These are phyloP conservation scores for Dendrocincla tyrannina DNA, from an alignment of 2,797 vertebrate genomes.

Conservation along the genomic window DNA sequence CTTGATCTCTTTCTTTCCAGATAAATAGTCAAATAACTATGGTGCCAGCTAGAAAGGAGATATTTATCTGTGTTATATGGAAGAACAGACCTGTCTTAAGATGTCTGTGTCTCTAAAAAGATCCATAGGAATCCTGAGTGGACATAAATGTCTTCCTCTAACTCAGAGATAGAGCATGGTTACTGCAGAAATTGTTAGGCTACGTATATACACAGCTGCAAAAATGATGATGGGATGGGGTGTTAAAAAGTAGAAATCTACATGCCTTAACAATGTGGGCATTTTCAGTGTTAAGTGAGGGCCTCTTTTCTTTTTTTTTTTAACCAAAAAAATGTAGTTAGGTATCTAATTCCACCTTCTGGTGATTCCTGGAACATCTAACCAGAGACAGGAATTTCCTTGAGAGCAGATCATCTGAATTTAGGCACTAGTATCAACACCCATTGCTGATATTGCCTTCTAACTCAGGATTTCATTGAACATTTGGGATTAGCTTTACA, in stretches of 20 bases:
- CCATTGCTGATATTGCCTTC: neutral
- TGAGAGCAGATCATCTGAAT: neutral
- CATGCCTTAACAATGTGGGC: neutral
- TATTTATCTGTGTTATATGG: conserved; percentile 25
- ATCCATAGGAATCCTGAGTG: neutral
- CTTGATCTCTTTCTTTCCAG: conserved; percentile 29
- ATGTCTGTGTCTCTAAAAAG: neutral
- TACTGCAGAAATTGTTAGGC: neutral
- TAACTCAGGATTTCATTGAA: neutral
- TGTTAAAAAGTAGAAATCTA: neutral
- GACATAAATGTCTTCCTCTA: neutral
- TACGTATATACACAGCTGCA: neutral
- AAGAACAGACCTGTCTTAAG: neutral
- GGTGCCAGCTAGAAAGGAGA: conserved; percentile 5
- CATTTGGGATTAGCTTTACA: neutral
- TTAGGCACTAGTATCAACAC: neutral
- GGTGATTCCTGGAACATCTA: conserved; percentile 31
- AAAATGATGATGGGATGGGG: neutral
- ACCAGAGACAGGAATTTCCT: neutral
- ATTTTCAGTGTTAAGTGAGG: neutral
- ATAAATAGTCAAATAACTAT: conserved; percentile 28
- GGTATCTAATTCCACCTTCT: conserved; percentile 49
- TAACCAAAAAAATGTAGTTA: neutral
- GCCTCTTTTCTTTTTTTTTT: neutral
- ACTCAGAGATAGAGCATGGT: neutral